Conservation (phyloP, 2,888 invertebrate genomes). For the Trileptium ribeirensis region DNA sequence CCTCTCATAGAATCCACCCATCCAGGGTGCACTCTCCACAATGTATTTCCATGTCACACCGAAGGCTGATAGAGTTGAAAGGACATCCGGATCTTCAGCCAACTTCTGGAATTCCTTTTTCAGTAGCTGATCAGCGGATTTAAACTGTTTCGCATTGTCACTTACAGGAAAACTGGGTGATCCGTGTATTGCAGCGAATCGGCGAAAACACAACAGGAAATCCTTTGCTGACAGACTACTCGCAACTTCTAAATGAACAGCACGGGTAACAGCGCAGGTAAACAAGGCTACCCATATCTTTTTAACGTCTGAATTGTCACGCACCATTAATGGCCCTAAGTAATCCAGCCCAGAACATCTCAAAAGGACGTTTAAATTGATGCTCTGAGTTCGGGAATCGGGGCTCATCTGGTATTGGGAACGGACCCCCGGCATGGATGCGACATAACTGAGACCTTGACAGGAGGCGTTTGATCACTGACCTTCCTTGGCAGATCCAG, state of each 20-base stretch:
- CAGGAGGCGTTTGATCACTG: conserved; percentile 11
- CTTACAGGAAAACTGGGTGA: not conserved
- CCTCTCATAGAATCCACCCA: not conserved
- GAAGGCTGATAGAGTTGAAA: not conserved
- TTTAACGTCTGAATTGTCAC: not conserved
- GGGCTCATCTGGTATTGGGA: conserved; percentile 10
- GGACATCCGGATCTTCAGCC: not conserved
- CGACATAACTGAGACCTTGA: conserved; percentile 9
- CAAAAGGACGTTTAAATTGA: not conserved
- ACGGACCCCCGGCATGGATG: conserved; percentile 18
- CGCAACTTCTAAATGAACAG: conserved; percentile 17
- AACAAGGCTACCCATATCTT: conserved; percentile 19
- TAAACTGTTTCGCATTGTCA: conserved; percentile 1
- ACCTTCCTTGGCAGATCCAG: conserved; percentile 11
- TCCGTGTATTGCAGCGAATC: not conserved
- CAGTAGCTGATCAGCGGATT: not conserved
- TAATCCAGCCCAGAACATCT: conserved; percentile 8
- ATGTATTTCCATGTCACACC: too few relatives aligned
- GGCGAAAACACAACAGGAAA: not conserved
- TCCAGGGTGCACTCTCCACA: too few relatives aligned
- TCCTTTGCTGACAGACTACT: not conserved
- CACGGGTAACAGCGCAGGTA: conserved; percentile 18
- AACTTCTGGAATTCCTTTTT: not conserved
- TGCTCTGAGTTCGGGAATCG: conserved; percentile 6
- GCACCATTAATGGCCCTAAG: not conserved